These are phyloP conservation scores for Lamellibrachia satsuma DNA, from an alignment of 2,888 invertebrate species.

Conservation along the genomic window DNA sequence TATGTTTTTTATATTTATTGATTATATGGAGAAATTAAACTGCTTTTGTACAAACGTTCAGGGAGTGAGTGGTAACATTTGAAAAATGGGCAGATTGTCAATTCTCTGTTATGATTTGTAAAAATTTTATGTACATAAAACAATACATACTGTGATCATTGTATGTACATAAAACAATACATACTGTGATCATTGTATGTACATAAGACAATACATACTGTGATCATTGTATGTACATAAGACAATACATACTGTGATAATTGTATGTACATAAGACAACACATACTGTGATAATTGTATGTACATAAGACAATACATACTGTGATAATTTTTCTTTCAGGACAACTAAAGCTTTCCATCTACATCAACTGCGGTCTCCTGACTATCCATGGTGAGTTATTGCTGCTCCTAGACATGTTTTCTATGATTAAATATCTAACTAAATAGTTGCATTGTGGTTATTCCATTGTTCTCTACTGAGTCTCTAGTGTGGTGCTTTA, in stretches of 20 bases:
- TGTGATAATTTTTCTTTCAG: slow-evolving; percentile 42
- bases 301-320: not conserved
- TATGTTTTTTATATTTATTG: not conserved
- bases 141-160: no score
- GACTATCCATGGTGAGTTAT: slow-evolving; percentile 53
- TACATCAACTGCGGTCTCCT: slow-evolving; percentile 60
- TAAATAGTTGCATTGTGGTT: not conserved
- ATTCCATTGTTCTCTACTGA: slow-evolving; percentile 5
- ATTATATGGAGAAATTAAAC: not conserved
- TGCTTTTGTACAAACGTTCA: not conserved
- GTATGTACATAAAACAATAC: no score
- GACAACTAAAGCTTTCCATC: slow-evolving; percentile 54
- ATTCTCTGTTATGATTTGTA: no score
- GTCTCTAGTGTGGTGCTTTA: not conserved
- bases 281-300: not conserved
- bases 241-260: no score
- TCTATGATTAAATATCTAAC: not conserved
- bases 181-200: not conserved
- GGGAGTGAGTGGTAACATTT: not conserved
- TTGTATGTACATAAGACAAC: no score
- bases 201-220: not conserved
- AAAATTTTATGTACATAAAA: no score
- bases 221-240: slow-evolving; percentile 9
- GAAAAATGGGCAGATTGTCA: no score
- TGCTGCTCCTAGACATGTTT: not conserved